These are phyloP conservation scores for Corythoichthys intestinalis DNA, from an alignment of 2,113 vertebrate genomes.

Conservation along the genomic window DNA sequence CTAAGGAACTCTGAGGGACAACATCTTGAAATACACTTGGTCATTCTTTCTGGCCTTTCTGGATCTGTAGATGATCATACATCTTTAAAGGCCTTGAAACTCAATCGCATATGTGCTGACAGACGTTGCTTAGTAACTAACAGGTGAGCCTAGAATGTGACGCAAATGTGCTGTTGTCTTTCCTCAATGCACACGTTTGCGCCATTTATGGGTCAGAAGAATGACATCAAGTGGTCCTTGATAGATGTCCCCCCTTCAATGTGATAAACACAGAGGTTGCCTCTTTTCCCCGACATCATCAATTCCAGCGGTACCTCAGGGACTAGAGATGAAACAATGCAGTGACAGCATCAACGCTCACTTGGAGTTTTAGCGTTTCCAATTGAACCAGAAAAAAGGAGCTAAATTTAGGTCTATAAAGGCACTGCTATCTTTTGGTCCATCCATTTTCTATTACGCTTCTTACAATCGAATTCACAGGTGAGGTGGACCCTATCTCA, in stretches of 20 bases:
- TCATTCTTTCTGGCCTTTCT: conserved; percentile 47
- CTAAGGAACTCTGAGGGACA: not conserved
- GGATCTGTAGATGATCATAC: conserved; percentile 67
- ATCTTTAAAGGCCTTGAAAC: conserved; percentile 88
- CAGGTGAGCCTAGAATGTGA: conserved; percentile 56
- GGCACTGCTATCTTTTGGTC: not conserved
- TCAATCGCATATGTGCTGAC: conserved; percentile 73
- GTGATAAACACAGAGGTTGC: not conserved
- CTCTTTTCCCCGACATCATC: not conserved
- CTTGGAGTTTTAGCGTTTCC: not conserved
- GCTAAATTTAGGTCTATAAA: not conserved
- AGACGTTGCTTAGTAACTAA: conserved; percentile 75
- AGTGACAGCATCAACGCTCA: not conserved
- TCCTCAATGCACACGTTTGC: too few relatives aligned
- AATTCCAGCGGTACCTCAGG: not conserved
- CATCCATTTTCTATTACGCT: not conserved
- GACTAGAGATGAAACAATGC: not conserved
- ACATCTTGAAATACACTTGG: conserved; percentile 31
- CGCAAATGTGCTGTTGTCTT: conserved; percentile 13
- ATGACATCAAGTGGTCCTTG: not conserved
- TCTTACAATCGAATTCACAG: too few relatives aligned
- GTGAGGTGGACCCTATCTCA: too few relatives aligned
- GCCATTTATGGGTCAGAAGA: not conserved
- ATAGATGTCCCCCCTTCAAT: not conserved
- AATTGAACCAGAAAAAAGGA: not conserved